Conservation (phyloP, 2,888 invertebrate genomes). For the Diaprepes abbreviatus region DNA sequence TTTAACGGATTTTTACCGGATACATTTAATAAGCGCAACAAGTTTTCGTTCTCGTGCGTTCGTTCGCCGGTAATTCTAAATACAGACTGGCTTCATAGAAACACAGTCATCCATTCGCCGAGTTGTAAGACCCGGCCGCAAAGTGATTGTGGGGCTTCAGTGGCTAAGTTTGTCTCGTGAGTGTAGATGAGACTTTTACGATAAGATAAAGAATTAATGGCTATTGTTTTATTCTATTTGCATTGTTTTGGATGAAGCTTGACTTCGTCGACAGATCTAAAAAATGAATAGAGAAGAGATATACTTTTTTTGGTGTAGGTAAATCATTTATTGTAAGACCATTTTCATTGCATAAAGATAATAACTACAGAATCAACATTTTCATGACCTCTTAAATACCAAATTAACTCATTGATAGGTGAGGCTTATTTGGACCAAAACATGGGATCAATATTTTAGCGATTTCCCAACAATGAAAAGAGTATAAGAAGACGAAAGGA, state of each 20-base stretch:
- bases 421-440: too few relatives aligned
- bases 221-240: conserved; percentile 8
- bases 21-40: conserved; percentile 8
- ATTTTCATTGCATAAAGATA: too few relatives aligned
- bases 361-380: too few relatives aligned
- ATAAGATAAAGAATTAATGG: conserved; percentile 21
- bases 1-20: conserved; percentile 1
- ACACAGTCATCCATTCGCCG: conserved; percentile 24
- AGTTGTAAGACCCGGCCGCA: conserved; percentile 16
- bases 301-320: too few relatives aligned
- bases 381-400: too few relatives aligned
- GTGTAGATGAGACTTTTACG: conserved; percentile 10
- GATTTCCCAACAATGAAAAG: too few relatives aligned
- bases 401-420: too few relatives aligned
- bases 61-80: conserved; percentile 33
- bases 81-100: conserved; percentile 35
- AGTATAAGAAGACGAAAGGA: too few relatives aligned
- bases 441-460: too few relatives aligned
- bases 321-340: too few relatives aligned
- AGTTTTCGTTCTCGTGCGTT: conserved; percentile 18
- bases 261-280: not conserved
- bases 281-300: not conserved
- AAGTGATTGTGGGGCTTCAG: conserved; percentile 34
- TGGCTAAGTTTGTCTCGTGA: conserved; percentile 34
- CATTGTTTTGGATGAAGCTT: not conserved